Conservation (phyloP, 2,888 invertebrate genomes). For the Isoperla grammatica region DNA sequence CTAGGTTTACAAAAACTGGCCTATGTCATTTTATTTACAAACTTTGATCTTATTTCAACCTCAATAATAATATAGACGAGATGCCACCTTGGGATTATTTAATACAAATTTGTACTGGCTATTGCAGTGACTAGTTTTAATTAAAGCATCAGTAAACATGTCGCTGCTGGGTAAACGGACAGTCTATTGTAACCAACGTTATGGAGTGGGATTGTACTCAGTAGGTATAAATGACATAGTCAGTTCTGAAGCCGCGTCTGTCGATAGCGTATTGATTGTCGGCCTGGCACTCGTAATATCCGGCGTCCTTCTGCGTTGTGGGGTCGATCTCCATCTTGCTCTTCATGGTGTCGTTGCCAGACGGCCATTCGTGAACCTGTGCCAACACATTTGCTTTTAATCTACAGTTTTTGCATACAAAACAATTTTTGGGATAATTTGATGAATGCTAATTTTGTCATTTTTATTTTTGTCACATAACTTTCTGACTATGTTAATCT, state of each 20-base stretch:
- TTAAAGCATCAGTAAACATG: not conserved
- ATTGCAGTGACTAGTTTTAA: not conserved
- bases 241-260: conserved; percentile 60
- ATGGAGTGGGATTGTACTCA: conserved; percentile 22
- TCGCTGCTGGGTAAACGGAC: too few relatives aligned
- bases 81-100: not conserved
- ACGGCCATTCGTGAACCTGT: conserved; percentile 61
- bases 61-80: too few relatives aligned
- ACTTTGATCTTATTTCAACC: too few relatives aligned
- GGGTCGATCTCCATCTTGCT: conserved; percentile 71
- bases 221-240: conserved; percentile 41
- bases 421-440: too few relatives aligned
- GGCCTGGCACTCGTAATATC: conserved; percentile 66
- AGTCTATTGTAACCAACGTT: not conserved
- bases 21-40: too few relatives aligned
- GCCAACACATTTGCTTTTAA: conserved; percentile 27
- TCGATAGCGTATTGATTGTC: conserved; percentile 67
- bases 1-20: too few relatives aligned
- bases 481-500: too few relatives aligned
- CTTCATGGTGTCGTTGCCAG: conserved; percentile 59
- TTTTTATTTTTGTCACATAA: too few relatives aligned
- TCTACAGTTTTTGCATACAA: too few relatives aligned
- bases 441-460: too few relatives aligned
- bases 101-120: not conserved
- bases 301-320: conserved; percentile 65